Conservation (phyloP, 1,140 invertebrate genomes). For the Drosophila leontia region DNA sequence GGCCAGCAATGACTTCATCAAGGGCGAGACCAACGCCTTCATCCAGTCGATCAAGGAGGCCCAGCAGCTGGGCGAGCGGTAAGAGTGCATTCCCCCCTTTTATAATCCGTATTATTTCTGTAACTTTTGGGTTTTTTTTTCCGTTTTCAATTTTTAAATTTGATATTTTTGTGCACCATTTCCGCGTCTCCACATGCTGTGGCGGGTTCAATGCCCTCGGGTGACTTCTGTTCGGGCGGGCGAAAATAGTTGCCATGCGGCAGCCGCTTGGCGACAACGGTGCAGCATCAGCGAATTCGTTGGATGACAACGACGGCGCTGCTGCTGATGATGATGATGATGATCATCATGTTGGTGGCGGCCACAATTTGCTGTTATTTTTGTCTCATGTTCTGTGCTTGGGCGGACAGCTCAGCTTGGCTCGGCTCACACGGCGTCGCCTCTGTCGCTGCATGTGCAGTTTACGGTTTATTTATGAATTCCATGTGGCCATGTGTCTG, state of each 20-base stretch:
- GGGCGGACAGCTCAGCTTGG: constrained; percentile 70
- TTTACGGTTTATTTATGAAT: constrained; percentile 54
- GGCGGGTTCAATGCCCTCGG: constrained; percentile 62
- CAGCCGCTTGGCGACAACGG: constrained; percentile 48
- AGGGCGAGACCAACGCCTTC: constrained; percentile 68
- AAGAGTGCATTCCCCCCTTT: constrained; percentile 27
- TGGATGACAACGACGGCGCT: constrained; percentile 22
- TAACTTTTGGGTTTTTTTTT: constrained; percentile 26
- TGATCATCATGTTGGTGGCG: constrained; percentile 16
- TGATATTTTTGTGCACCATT: constrained; percentile 42
- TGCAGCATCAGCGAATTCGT: constrained; percentile 49
- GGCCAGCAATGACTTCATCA: constrained; percentile 77
- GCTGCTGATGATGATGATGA: constrained; percentile 20
- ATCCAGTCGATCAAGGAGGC: constrained; percentile 75
- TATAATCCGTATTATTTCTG: constrained; percentile 27
- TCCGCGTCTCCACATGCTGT: constrained; percentile 55
- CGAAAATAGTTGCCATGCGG: constrained; percentile 78
- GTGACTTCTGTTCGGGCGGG: constrained; percentile 68
- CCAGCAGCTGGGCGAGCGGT: constrained; percentile 66
- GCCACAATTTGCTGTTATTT: constrained; percentile 67
- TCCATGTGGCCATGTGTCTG: constrained; percentile 30
- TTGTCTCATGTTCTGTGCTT: constrained; percentile 75
- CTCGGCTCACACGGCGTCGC: constrained; percentile 24
- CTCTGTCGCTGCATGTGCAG: constrained; percentile 21
- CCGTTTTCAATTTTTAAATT: constrained; percentile 40